Evolutionary conservation across 2,888 invertebrate genomes (phyloP).

Genomic region (Epinotia bilunana): DNA sequence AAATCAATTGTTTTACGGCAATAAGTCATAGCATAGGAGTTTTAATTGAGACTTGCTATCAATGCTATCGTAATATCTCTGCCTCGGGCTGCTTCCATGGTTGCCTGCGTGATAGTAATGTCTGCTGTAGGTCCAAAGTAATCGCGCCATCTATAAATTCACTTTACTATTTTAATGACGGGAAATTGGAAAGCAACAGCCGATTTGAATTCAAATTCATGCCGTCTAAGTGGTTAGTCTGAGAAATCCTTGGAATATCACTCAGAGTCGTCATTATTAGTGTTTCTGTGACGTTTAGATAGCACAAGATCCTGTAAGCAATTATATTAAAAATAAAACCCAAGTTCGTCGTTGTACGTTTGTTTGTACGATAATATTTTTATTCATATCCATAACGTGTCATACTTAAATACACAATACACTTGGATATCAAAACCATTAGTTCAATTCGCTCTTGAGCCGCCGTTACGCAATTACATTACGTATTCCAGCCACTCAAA

Average conservation of each 20-base stretch:
- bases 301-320: too few species aligned
- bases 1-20: conserved; percentile 79
- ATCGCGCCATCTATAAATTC: conserved; percentile 41
- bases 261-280: background rate
- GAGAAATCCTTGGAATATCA: conserved; percentile 5
- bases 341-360: too few species aligned
- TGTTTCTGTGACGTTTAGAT: background rate
- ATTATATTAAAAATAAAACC: too few species aligned
- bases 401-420: background rate
- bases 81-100: conserved; percentile 64
- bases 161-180: conserved; percentile 40
- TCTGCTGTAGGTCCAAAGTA: conserved; percentile 47
- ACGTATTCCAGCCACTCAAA: conserved; percentile 21
- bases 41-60: conserved; percentile 73
- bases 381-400: background rate
- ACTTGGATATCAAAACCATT: conserved; percentile 12
- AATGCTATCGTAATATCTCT: conserved; percentile 64
- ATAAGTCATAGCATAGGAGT: conserved; percentile 71
- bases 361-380: background rate
- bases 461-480: background rate
- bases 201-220: conserved; percentile 21
- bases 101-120: conserved; percentile 45
- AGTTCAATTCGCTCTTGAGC: conserved; percentile 14
- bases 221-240: conserved; percentile 1
- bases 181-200: conserved; percentile 31